Evolutionary conservation across 2,797 vertebrate genomes (phyloP).

Genomic region (Scarus forsteni): DNA sequence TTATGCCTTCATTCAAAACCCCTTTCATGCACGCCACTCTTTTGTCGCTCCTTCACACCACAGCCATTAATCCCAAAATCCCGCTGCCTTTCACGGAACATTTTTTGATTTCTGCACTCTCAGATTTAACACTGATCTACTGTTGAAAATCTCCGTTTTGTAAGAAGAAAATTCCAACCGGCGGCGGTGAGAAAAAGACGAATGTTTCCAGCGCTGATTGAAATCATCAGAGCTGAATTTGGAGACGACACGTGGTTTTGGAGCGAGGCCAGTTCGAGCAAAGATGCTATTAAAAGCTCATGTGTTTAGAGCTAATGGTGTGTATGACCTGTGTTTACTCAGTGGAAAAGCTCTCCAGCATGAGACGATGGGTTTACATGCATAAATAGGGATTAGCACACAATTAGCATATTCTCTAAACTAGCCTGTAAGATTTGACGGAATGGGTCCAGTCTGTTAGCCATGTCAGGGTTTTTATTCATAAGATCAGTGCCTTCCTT

Average conservation of each 20-base stretch:
- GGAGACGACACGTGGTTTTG: slow-evolving; percentile 19
- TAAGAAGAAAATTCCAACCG: not conserved
- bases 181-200: not conserved
- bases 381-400: slow-evolving; percentile 29
- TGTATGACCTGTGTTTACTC: slow-evolving; percentile 28
- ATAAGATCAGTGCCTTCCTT: too few relatives aligned
- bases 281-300: slow-evolving; percentile 46
- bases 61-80: slow-evolving; percentile 37
- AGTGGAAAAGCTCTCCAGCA: slow-evolving; percentile 12
- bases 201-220: slow-evolving; percentile 7
- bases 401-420: slow-evolving; percentile 23
- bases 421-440: not conserved
- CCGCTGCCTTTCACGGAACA: not conserved
- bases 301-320: slow-evolving; percentile 29
- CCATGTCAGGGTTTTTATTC: not conserved
- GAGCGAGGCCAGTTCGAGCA: slow-evolving; percentile 12
- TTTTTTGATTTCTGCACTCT: slow-evolving; percentile 26
- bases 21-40: slow-evolving; percentile 30
- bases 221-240: slow-evolving; percentile 22
- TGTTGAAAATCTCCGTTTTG: not conserved
- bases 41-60: slow-evolving; percentile 31
- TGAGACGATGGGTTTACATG: slow-evolving; percentile 11
- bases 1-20: slow-evolving; percentile 33
- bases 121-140: not conserved
- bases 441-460: slow-evolving; percentile 10